Evolutionary conservation across 2,113 vertebrate species (phyloP).

Genomic region (Neolamprologus cancellatus): DNA sequence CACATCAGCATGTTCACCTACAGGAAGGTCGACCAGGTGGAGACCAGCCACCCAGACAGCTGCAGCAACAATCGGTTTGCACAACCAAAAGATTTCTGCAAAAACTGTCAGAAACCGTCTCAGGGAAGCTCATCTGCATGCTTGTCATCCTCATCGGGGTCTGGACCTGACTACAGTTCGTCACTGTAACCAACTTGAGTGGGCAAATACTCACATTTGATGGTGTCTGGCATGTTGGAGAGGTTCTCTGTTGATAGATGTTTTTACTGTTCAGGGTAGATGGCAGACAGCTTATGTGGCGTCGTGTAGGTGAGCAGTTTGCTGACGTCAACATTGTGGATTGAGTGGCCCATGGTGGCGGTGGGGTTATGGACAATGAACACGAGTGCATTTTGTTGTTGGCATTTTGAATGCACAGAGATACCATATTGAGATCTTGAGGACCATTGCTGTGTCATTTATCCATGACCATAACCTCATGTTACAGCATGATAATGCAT

Average conservation of each 20-base stretch:
- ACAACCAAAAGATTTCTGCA: neutral
- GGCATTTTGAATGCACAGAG: no score
- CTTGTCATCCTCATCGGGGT: rapidly evolving
- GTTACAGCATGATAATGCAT: no score
- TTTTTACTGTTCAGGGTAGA: neutral
- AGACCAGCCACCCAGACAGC: neutral
- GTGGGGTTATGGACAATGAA: rapidly evolving
- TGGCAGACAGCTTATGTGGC: rapidly evolving
- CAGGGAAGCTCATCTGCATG: neutral
- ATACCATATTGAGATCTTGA: no score
- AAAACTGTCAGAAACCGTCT: neutral
- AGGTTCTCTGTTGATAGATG: neutral
- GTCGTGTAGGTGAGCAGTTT: rapidly evolving
- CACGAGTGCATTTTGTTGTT: no score
- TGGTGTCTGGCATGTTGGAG: rapidly evolving
- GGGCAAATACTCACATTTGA: neutral
- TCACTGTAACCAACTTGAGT: neutral
- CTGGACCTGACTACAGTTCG: rapidly evolving
- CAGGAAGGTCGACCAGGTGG: no score
- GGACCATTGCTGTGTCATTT: rapidly evolving
- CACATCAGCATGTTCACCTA: no score
- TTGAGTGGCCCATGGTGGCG: rapidly evolving
- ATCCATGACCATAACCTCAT: no score
- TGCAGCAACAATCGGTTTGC: rapidly evolving
- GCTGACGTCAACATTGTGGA: rapidly evolving